These are phyloP conservation scores for Danio jaintianensis DNA, from an alignment of 2,797 vertebrate species.

Conservation along the genomic window DNA sequence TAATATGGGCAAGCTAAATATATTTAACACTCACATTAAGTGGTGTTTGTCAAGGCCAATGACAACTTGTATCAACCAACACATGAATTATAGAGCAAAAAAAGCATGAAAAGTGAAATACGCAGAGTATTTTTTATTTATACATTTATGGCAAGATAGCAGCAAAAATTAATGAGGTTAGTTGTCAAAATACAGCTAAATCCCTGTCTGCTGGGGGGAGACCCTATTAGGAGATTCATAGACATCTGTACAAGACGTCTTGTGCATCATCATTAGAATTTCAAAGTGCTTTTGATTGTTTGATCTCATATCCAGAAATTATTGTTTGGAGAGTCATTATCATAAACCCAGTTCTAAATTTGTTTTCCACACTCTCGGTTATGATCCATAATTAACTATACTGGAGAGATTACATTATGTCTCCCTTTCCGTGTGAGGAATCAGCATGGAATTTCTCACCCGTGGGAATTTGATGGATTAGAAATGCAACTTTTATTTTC, in stretches of 20 bases:
- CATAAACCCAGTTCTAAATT: conserved; percentile 73
- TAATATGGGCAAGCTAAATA: background rate
- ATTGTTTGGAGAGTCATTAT: conserved; percentile 74
- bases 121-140: conserved; percentile 57
- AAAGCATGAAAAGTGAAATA: conserved; percentile 10
- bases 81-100: conserved; percentile 38
- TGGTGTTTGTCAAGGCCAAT: conserved; percentile 10
- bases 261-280: conserved; percentile 73
- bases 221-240: conserved; percentile 69
- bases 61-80: conserved; percentile 25
- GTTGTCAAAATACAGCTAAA: conserved; percentile 58
- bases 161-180: conserved; percentile 63
- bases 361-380: conserved; percentile 69
- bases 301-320: conserved; percentile 76
- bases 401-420: conserved; percentile 62
- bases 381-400: conserved; percentile 78
- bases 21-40: background rate
- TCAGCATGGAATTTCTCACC: conserved; percentile 36
- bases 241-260: conserved; percentile 62
- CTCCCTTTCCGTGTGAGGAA: conserved; percentile 62
- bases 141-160: conserved; percentile 64
- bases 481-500: background rate
- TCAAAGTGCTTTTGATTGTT: conserved; percentile 78
- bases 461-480: conserved; percentile 38
- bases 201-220: conserved; percentile 65